These are phyloP conservation scores for Latrodectus elegans DNA, from an alignment of 2,888 invertebrate genomes.

Conservation along the genomic window DNA sequence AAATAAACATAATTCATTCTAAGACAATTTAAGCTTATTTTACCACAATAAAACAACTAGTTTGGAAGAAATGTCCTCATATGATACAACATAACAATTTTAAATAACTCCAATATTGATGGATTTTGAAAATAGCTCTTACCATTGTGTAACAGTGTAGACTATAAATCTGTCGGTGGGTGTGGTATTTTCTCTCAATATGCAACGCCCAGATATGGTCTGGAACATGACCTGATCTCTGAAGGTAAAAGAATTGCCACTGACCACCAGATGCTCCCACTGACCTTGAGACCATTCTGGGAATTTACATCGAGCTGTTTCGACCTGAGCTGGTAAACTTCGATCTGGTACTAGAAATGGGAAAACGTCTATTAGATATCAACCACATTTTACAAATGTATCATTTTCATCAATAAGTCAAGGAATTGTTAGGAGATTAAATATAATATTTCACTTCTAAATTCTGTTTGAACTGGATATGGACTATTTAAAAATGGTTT, in stretches of 20 bases:
- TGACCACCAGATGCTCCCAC: slow-evolving; percentile 79
- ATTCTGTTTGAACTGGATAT: too few relatives aligned
- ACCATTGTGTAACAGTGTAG: slow-evolving; percentile 79
- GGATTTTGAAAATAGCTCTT: slow-evolving; percentile 69
- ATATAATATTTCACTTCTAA: too few relatives aligned
- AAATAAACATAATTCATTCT: neutral
- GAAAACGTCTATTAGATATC: neutral
- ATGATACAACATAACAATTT: neutral
- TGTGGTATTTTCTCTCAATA: slow-evolving; percentile 73
- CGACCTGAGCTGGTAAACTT: slow-evolving; percentile 70
- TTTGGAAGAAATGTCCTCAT: neutral
- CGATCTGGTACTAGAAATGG: slow-evolving; percentile 62
- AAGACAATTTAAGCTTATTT: neutral
- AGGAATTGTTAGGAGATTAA: too few relatives aligned
- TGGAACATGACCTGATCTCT: slow-evolving; percentile 78
- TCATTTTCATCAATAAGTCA: too few relatives aligned
- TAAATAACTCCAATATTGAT: too few relatives aligned
- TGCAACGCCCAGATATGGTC: slow-evolving; percentile 78
- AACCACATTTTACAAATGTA: neutral
- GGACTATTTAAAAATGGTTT: too few relatives aligned
- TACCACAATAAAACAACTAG: neutral
- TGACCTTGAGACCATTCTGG: slow-evolving; percentile 81
- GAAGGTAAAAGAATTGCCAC: slow-evolving; percentile 77
- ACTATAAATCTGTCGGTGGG: slow-evolving; percentile 77
- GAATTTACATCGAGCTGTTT: slow-evolving; percentile 76